Conservation (phyloP, 2,797 vertebrate species). For the Euthynnus affinis region DNA sequence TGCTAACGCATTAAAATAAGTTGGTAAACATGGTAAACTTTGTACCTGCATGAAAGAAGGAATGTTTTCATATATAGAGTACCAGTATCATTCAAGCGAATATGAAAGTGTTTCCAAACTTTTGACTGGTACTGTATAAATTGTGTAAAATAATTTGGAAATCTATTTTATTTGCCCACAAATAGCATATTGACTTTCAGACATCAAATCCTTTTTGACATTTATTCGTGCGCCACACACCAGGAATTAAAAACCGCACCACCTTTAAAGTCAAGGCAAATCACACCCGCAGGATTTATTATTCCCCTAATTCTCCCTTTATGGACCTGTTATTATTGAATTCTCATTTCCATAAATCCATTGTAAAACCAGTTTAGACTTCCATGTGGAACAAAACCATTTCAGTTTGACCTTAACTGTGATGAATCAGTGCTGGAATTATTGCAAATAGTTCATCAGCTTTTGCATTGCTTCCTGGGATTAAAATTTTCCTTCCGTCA, state of each 20-base stretch:
- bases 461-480: constrained; percentile 5
- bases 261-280: constrained; percentile 72
- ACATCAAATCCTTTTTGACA: constrained; percentile 54
- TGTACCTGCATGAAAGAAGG: neutral
- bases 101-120: too few relatives aligned
- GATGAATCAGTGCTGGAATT: constrained; percentile 18
- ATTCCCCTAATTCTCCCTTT: constrained; percentile 55
- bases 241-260: constrained; percentile 65
- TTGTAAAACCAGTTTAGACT: constrained; percentile 26
- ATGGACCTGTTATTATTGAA: constrained; percentile 59
- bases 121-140: constrained; percentile 1
- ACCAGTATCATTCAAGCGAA: neutral
- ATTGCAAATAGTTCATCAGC: constrained; percentile 26
- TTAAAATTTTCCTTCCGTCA: constrained; percentile 23
- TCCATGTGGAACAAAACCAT: constrained; percentile 33
- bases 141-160: constrained; percentile 37
- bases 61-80: constrained; percentile 8
- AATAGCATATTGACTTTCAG: constrained; percentile 33
- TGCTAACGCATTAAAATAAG: too few relatives aligned
- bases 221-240: constrained; percentile 69
- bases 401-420: neutral
- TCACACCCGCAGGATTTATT: constrained; percentile 62
- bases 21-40: too few relatives aligned
- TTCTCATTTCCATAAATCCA: constrained; percentile 59
- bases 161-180: constrained; percentile 40